Evolutionary conservation across 2,797 vertebrate genomes (phyloP).

Genomic region (Spatula clypeata): DNA sequence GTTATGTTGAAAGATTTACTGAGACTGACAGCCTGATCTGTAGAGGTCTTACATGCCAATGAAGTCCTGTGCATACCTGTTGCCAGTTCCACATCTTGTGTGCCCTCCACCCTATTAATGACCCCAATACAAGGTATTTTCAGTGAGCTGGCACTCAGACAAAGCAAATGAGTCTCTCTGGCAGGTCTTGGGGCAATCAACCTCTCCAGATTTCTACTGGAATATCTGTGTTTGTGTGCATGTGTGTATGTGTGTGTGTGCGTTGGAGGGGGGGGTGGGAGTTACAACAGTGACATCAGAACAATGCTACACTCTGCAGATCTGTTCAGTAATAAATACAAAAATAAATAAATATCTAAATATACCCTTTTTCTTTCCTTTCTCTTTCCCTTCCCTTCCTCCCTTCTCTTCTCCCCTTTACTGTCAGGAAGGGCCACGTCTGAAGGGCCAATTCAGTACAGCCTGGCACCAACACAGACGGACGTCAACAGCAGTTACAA

Average conservation of each 20-base stretch:
- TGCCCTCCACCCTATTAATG: background rate
- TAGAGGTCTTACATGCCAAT: background rate
- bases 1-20: background rate
- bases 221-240: background rate
- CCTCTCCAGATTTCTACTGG: background rate
- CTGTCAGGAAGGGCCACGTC: slow-evolving; percentile 83
- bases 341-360: slow-evolving; percentile 31
- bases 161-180: background rate
- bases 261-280: background rate
- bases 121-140: background rate
- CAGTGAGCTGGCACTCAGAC: background rate
- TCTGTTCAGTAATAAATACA: background rate
- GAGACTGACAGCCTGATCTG: background rate
- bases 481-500: slow-evolving; percentile 66
- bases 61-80: background rate
- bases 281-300: background rate
- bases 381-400: background rate
- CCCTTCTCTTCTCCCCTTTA: slow-evolving; percentile 73
- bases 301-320: background rate
- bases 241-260: background rate
- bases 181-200: background rate
- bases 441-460: slow-evolving; percentile 79
- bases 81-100: background rate
- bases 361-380: slow-evolving; percentile 17
- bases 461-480: slow-evolving; percentile 74